Evolutionary conservation across 1,140 invertebrate genomes (phyloP).

Genomic region (Drosophila chauvacae): DNA sequence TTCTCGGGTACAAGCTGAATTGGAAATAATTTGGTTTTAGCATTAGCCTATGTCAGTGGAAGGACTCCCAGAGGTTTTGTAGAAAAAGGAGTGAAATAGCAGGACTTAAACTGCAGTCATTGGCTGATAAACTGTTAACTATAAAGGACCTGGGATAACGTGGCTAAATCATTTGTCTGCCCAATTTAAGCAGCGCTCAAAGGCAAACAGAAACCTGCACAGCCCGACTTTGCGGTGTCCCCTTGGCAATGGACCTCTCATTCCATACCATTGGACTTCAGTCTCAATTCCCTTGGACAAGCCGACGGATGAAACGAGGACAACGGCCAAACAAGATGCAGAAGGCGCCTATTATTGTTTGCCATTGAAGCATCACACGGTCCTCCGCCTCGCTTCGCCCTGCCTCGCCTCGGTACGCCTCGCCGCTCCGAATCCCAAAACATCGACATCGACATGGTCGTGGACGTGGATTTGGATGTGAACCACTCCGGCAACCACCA

Average conservation of each 20-base stretch:
- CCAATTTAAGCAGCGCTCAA: constrained; percentile 63
- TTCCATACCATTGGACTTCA: constrained; percentile 56
- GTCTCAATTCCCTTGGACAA: constrained; percentile 28
- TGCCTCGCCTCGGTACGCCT: background rate
- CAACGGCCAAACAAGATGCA: constrained; percentile 58
- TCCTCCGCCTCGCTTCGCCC: constrained; percentile 1
- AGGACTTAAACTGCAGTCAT: constrained; percentile 31
- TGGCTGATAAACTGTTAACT: constrained; percentile 13
- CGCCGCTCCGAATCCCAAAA: constrained; percentile 11
- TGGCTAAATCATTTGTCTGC: constrained; percentile 61
- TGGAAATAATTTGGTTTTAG: constrained; percentile 5
- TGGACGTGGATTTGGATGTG: constrained; percentile 13
- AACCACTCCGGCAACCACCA: constrained; percentile 37
- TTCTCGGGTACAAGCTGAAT: constrained; percentile 7
- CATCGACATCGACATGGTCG: constrained; percentile 45
- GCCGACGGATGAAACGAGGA: constrained; percentile 39
- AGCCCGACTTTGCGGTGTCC: constrained; percentile 31
- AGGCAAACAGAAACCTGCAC: constrained; percentile 45
- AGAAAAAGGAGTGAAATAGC: background rate
- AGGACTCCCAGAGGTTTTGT: constrained; percentile 7
- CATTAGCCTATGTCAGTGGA: constrained; percentile 15
- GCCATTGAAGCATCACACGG: constrained; percentile 60
- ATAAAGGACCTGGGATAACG: constrained; percentile 2
- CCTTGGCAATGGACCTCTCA: constrained; percentile 59
- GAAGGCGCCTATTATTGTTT: constrained; percentile 73